Percentiles rank a stretch among this genome's conserved stretches.
Conservation (phyloP, 2,797 vertebrate species). For the Myotis findleyi region DNA sequence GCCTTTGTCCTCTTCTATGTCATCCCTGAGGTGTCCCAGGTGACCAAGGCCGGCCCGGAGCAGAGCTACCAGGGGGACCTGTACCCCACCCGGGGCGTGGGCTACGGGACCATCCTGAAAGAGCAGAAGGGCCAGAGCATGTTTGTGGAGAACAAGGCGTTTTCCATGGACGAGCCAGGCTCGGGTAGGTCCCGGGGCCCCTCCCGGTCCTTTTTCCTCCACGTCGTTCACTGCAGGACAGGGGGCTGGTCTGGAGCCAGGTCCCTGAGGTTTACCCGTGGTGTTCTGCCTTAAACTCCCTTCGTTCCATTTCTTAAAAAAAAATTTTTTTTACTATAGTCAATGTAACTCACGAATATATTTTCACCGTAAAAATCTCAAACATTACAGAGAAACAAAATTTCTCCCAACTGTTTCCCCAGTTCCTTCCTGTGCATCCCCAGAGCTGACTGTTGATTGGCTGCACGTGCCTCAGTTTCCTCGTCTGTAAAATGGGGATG, state of each 20-base stretch:
- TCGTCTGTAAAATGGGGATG: neutral
- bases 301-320: neutral
- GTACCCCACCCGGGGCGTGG: slow-evolving; percentile 90
- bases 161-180: slow-evolving; percentile 95
- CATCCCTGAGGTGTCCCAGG: slow-evolving; percentile 92
- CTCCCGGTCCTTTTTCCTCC: too few species aligned
- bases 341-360: neutral
- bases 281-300: neutral
- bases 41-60: slow-evolving; percentile 82
- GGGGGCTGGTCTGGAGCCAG: neutral
- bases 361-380: neutral
- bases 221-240: accelerated
- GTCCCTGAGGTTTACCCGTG: neutral
- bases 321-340: neutral
- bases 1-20: slow-evolving; percentile 91
- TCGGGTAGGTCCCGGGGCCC: slow-evolving; percentile 85
- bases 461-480: neutral
- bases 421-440: neutral
- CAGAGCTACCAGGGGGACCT: slow-evolving; percentile 87
- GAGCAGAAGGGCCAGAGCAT: slow-evolving; percentile 93
- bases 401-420: neutral
- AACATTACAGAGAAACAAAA: neutral
- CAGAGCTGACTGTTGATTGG: neutral
- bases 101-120: slow-evolving; percentile 97
- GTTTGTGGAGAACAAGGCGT: slow-evolving; percentile 97